Evolutionary conservation across 2,113 vertebrate genomes (phyloP).

Genomic region (Osmerus mordax): DNA sequence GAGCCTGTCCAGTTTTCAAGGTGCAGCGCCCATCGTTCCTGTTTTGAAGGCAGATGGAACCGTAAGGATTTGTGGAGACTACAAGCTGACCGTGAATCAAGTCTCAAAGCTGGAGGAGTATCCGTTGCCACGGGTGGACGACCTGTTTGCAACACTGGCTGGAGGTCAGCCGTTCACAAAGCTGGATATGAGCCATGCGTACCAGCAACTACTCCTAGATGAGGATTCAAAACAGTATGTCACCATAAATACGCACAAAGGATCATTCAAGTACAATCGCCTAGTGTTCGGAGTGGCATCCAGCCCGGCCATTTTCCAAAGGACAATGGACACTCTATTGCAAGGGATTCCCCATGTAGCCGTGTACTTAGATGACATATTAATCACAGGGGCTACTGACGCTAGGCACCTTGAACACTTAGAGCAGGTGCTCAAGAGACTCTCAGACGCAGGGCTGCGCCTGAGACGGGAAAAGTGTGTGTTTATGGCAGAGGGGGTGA

Average conservation of each 20-base stretch:
- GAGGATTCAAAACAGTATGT: slow-evolving; percentile 16
- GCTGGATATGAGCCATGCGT: slow-evolving; percentile 13
- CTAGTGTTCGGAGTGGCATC: slow-evolving; percentile 13
- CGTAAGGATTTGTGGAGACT: slow-evolving; percentile 11
- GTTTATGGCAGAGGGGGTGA: slow-evolving; percentile 12
- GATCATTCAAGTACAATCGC: slow-evolving; percentile 19
- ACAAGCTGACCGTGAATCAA: slow-evolving; percentile 18
- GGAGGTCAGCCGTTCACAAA: slow-evolving; percentile 20
- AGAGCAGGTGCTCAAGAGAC: slow-evolving; percentile 17
- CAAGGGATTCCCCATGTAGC: slow-evolving; percentile 24
- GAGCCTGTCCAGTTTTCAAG: slow-evolving; percentile 12
- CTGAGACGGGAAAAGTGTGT: slow-evolving; percentile 10
- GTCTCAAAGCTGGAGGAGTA: slow-evolving; percentile 1
- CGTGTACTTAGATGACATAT: slow-evolving; percentile 18
- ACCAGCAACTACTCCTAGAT: slow-evolving; percentile 7
- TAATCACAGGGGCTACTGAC: slow-evolving; percentile 17
- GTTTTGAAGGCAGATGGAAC: neutral
- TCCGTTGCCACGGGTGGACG: slow-evolving; percentile 2
- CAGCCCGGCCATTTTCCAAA: slow-evolving; percentile 25
- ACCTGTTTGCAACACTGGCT: neutral
- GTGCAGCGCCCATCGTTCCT: slow-evolving; percentile 16
- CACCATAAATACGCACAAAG: slow-evolving; percentile 24
- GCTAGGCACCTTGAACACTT: neutral
- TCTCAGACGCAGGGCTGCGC: neutral
- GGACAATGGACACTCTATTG: slow-evolving; percentile 27